A percentile compares a stretch with the other conserved stretches of the same genome.
Evolutionary conservation across 2,797 vertebrate species (phyloP).

Genomic region (Oryzias dopingdopingensis): DNA sequence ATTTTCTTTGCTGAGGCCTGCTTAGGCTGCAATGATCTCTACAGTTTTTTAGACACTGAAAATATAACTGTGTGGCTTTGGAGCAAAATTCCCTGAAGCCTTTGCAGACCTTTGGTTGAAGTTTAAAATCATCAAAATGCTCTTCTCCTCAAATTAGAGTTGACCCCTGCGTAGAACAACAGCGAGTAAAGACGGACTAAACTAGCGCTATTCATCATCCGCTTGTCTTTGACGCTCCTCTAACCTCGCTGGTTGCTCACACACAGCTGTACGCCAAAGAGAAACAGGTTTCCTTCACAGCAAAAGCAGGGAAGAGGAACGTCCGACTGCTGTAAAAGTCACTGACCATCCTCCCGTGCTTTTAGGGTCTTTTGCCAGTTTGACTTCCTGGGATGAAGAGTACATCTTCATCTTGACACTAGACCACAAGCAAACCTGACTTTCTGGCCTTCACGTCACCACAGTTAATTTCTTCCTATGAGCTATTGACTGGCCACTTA

Average conservation of each 20-base stretch:
- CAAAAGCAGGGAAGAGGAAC: slow-evolving; percentile 44
- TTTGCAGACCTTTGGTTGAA: background rate
- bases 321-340: slow-evolving; percentile 51
- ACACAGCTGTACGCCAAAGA: slow-evolving; percentile 25
- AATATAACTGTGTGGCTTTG: no score
- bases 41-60: no score
- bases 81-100: background rate
- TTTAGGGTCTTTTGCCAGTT: slow-evolving; percentile 19
- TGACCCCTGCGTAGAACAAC: slow-evolving; percentile 54
- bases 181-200: slow-evolving; percentile 88
- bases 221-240: slow-evolving; percentile 68
- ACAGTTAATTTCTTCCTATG: slow-evolving; percentile 82
- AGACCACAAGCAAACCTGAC: slow-evolving; percentile 50
- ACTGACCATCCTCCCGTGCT: slow-evolving; percentile 32
- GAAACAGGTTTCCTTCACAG: slow-evolving; percentile 28
- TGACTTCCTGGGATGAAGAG: background rate
- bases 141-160: slow-evolving; percentile 36
- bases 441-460: slow-evolving; percentile 58
- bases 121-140: background rate
- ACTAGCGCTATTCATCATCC: slow-evolving; percentile 90
- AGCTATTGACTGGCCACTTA: slow-evolving; percentile 86
- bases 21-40: no score
- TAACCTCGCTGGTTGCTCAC: slow-evolving; percentile 53
- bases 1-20: no score
- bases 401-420: slow-evolving; percentile 16